Percentiles rank a stretch among this genome's conserved stretches.
Evolutionary conservation across 2,888 invertebrate genomes (phyloP).

Genomic region (Cantharis rustica): DNA sequence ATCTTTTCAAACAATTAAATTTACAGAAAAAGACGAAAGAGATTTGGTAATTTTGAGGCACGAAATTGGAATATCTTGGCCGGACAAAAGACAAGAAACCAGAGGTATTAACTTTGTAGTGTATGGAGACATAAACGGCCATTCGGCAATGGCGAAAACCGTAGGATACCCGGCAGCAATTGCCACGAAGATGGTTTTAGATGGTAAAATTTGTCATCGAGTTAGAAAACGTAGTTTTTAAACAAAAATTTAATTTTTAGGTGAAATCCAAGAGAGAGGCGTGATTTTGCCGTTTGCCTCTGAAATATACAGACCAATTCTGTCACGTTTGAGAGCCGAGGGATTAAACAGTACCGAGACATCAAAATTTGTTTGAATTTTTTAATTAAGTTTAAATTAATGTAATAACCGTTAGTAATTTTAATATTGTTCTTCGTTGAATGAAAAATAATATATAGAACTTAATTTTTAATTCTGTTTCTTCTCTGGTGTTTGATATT

Average conservation of each 20-base stretch:
- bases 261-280: conserved; percentile 95
- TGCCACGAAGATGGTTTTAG: conserved; percentile 95
- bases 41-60: conserved; percentile 95
- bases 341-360: conserved; percentile 77
- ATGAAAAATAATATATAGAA: neutral
- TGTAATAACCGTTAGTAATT: neutral
- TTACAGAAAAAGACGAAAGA: conserved; percentile 75
- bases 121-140: conserved; percentile 79
- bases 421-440: neutral
- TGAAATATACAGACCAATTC: conserved; percentile 91
- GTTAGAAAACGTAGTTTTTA: neutral
- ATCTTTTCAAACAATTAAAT: neutral
- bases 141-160: conserved; percentile 96
- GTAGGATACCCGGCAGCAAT: conserved; percentile 95
- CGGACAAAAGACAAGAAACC: conserved; percentile 80
- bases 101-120: conserved; percentile 87
- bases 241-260: conserved; percentile 58
- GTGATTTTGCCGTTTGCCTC: conserved; percentile 89
- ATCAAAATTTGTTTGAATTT: conserved; percentile 57
- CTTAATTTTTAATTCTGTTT: neutral
- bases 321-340: conserved; percentile 84
- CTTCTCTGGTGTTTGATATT: neutral
- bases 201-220: conserved; percentile 66
- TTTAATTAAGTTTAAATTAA: neutral
- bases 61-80: conserved; percentile 91